Evolutionary conservation across 2,113 vertebrate genomes (phyloP).

Genomic region (Saimiri boliviensis): DNA sequence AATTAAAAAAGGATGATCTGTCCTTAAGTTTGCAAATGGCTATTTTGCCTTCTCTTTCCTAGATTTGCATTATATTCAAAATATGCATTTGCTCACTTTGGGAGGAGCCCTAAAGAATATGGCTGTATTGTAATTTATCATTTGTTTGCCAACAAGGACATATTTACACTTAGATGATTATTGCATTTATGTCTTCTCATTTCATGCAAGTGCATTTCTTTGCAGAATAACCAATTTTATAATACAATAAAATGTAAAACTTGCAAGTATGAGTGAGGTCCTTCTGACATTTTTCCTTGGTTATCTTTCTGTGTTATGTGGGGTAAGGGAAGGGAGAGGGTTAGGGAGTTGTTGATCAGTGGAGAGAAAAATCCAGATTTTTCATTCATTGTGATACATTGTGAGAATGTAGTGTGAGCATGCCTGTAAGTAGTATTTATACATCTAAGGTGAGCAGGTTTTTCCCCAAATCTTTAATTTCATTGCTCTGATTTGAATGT

Average conservation of each 20-base stretch:
- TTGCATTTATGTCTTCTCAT: conserved; percentile 41
- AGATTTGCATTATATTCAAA: conserved; percentile 75
- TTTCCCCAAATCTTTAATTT: background rate
- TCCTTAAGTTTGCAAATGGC: conserved; percentile 48
- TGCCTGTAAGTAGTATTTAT: background rate
- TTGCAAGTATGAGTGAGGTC: conserved; percentile 5
- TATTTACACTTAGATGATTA: background rate
- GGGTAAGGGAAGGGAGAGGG: background rate
- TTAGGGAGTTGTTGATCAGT: background rate
- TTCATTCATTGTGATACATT: background rate
- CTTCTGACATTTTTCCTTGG: background rate
- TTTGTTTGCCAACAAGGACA: conserved; percentile 53
- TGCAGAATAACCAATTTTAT: conserved; percentile 13
- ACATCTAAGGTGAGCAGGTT: background rate
- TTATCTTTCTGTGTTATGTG: background rate
- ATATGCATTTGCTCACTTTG: conserved; percentile 26
- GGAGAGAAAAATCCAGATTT: background rate
- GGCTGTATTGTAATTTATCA: conserved; percentile 30
- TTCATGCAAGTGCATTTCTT: conserved; percentile 53
- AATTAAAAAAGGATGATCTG: conserved; percentile 29
- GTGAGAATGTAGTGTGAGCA: background rate
- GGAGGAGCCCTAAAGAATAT: background rate
- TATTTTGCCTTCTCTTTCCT: conserved; percentile 64
- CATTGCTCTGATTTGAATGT: background rate
- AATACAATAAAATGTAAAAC: conserved; percentile 24